Evolutionary conservation across 2,888 invertebrate genomes (phyloP).

Genomic region (Chloroclystis v-ata): DNA sequence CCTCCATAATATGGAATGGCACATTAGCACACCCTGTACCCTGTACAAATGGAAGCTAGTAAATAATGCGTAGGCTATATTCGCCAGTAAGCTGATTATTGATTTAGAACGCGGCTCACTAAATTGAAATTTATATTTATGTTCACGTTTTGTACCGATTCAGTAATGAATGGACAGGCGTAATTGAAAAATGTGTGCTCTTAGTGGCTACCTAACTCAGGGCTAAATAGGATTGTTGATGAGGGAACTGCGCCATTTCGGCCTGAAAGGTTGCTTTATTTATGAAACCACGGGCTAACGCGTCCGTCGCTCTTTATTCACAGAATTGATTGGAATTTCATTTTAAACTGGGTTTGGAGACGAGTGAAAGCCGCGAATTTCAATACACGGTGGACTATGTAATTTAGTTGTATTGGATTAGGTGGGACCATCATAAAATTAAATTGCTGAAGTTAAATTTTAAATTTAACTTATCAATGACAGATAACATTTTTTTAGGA

Average conservation of each 20-base stretch:
- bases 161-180: conserved; percentile 28
- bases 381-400: no score
- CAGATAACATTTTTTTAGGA: no score
- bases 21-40: conserved; percentile 7
- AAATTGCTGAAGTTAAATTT: no score
- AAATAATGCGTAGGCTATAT: conserved; percentile 33
- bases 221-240: conserved; percentile 15
- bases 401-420: no score
- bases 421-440: no score
- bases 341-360: no score
- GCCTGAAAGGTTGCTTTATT: conserved; percentile 1
- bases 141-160: conserved; percentile 16
- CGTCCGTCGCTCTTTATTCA: not conserved
- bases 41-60: conserved; percentile 14
- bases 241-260: conserved; percentile 2
- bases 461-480: no score
- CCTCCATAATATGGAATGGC: not conserved
- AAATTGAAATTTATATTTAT: conserved; percentile 32
- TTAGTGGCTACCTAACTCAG: conserved; percentile 12
- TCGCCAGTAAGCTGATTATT: conserved; percentile 34
- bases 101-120: conserved; percentile 31
- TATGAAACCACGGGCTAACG: not conserved
- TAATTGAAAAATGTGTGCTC: conserved; percentile 30
- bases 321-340: not conserved
- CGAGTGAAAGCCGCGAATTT: no score